Conservation (phyloP, 1,140 invertebrate genomes). For the Orius insidiosus region DNA sequence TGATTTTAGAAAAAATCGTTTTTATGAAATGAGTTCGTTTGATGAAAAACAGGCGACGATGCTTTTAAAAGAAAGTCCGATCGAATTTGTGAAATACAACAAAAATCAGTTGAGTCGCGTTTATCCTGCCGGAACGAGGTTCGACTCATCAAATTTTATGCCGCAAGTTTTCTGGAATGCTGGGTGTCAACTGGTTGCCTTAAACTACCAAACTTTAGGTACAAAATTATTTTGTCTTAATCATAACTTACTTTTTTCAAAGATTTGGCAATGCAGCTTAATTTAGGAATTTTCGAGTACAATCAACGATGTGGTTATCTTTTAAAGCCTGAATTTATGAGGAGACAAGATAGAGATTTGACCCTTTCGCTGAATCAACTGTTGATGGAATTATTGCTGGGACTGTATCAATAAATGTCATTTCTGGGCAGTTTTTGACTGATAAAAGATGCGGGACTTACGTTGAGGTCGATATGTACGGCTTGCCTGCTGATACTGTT, state of each 20-base stretch:
- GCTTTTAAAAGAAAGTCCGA: slow-evolving; percentile 79
- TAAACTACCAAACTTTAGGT: slow-evolving; percentile 96
- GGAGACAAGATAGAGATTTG: slow-evolving; percentile 81
- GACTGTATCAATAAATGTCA: slow-evolving; percentile 77
- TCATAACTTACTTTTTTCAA: slow-evolving; percentile 9
- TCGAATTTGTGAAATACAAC: slow-evolving; percentile 97
- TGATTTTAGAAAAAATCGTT: slow-evolving; percentile 66
- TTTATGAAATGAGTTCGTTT: slow-evolving; percentile 96
- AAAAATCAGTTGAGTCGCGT: slow-evolving; percentile 80
- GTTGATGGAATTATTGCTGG: slow-evolving; percentile 99
- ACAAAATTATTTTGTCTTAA: slow-evolving; percentile 11
- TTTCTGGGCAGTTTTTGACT: slow-evolving; percentile 84
- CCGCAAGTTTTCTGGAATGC: slow-evolving; percentile 99
- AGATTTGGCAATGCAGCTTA: slow-evolving; percentile 96
- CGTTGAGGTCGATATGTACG: slow-evolving; percentile 99
- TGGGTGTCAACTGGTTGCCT: slow-evolving; percentile 93
- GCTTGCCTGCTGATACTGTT: slow-evolving; percentile 93
- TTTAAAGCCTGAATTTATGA: slow-evolving; percentile 97
- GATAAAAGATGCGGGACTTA: slow-evolving; percentile 93
- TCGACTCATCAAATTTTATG: slow-evolving; percentile 98
- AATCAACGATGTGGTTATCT: slow-evolving; percentile 88
- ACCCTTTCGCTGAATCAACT: slow-evolving; percentile 96
- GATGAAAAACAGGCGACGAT: slow-evolving; percentile 92
- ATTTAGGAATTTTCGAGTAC: slow-evolving; percentile 97
- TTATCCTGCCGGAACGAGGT: slow-evolving; percentile 86